Base-by-base conservation (phyloP, 2,797 vertebrate species). In the Oreortyx pictus region DNA sequence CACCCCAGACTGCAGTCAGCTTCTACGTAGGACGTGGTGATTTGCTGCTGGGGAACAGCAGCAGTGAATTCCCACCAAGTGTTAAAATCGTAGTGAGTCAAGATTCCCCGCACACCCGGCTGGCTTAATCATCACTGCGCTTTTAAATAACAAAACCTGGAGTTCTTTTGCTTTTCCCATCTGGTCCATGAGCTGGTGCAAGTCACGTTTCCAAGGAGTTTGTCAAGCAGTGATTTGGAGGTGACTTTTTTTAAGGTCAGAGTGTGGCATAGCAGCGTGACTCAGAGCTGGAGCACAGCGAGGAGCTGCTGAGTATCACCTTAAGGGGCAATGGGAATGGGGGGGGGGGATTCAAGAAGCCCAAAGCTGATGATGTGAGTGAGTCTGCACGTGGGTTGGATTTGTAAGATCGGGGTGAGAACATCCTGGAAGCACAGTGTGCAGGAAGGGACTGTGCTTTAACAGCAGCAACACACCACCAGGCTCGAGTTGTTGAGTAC, bases 61-160 rank as follows among this genome's bases (percentile, higher is more conserved):
- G 54, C 76, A 35, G 22, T 35, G 17, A 82, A 84, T 60, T 74
- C 49, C 35, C 39, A 14, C 39, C 1, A 6, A 56, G n/a, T 12
- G 66, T 88, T 92, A 33, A 62, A 92, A 65, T 68, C 39, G 27
- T 1, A 41, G 81, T 92, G 91, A 92, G 60, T 94, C 94, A 96
- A 96, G 80, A 79, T 61, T 88, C 50, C 50, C 29, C 5, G 1
- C 65, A 71, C 75, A 76, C 83, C 85, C 88, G 56, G n/a, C 33
- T 35, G 74, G 16, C 67, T 94, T 83, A 86, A 91, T 93, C 95
- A 92, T 44, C 31, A 14, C 39, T 0, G 0, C 33, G 47, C 41
- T 83, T 72, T 93, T 73, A 84, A 89, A 89, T 73, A 91, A 88
- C 80, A 77, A 91, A 59, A 72, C 15, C 14, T 65, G 39, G 62